Percentiles rank a stretch among this genome's conserved stretches.
phyloP scores from a whole-genome alignment of 2,888 invertebrate genomes.

The Nephrotoma guestfalica region DNA sequence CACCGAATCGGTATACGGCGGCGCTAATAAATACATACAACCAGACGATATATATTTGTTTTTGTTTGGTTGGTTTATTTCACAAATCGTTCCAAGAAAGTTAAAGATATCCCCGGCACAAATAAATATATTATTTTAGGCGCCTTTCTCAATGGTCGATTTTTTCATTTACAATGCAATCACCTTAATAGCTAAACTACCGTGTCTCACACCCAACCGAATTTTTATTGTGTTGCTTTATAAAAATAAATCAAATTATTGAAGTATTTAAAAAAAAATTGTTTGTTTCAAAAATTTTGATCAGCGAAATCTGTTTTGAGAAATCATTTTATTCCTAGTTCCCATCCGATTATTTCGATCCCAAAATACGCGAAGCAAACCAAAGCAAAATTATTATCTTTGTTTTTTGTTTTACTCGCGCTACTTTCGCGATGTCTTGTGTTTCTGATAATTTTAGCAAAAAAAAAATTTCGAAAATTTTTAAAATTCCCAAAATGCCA shows the following conservation, averaged over 20 bases:
- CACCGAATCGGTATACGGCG: not conserved
- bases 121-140: not conserved
- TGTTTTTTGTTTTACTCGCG: not conserved
- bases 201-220: not conserved
- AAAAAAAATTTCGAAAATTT: not conserved
- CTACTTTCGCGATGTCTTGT: not conserved
- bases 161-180: not conserved
- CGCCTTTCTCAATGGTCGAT: not conserved
- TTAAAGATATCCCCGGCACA: not conserved
- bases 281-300: not conserved
- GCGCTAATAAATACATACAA: not conserved
- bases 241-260: not conserved
- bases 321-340: not conserved
- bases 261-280: not conserved
- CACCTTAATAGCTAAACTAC: not conserved
- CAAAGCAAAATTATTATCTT: not conserved
- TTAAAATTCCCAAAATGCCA: not conserved
- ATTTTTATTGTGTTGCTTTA: not conserved
- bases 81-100: not conserved
- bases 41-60: not conserved
- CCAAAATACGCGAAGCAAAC: not conserved
- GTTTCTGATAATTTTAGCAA: not conserved
- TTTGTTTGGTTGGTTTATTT: not conserved
- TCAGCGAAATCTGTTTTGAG: not conserved
- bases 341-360: not conserved